A percentile compares a stretch with the other conserved stretches of the same genome.
These are phyloP conservation scores for Leucoraja ocellata DNA, from an alignment of 2,797 vertebrate genomes.

Conservation along the genomic window DNA sequence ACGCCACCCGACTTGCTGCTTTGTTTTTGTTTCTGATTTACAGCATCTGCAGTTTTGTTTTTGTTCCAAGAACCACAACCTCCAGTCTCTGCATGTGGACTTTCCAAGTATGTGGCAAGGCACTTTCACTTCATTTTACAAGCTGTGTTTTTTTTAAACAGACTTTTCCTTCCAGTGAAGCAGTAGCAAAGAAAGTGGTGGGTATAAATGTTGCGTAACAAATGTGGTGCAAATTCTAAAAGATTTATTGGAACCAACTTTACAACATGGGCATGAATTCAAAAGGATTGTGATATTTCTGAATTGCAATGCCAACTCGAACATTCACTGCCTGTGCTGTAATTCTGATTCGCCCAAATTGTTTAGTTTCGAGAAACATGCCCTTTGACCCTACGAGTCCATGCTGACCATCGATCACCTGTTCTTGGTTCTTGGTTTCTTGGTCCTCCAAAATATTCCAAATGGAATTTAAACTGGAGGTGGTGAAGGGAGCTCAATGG, in stretches of 20 bases:
- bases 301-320: neutral
- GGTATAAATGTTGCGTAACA: neutral
- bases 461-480: too few species aligned
- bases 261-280: neutral
- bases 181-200: neutral
- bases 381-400: too few species aligned
- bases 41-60: neutral
- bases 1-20: too few species aligned
- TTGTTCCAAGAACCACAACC: neutral
- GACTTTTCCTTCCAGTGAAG: neutral
- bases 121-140: neutral
- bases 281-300: neutral
- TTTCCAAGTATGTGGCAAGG: neutral
- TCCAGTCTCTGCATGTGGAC: neutral
- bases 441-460: too few species aligned
- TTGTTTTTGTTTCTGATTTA: too few species aligned
- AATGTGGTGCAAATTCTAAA: neutral
- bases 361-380: too few species aligned
- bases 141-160: neutral
- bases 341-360: neutral
- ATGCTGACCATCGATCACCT: too few species aligned
- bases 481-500: too few species aligned
- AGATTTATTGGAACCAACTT: neutral
- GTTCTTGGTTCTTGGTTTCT: too few species aligned
- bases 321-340: neutral